phyloP scores from a whole-genome alignment of 2,888 invertebrate genomes.

The Synanthedon myopaeformis region DNA sequence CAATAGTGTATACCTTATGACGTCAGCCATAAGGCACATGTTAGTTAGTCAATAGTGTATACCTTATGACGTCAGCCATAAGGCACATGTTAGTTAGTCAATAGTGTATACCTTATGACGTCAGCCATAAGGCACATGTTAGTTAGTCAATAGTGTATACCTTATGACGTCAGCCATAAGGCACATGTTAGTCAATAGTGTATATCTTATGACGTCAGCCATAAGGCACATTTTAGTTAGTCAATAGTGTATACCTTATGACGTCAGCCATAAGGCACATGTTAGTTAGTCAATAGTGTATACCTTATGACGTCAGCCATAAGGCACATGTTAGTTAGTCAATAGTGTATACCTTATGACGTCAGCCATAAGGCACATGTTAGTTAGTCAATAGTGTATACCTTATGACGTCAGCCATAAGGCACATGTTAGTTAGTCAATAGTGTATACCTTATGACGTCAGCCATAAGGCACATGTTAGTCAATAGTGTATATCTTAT shows the following conservation, averaged over 20 bases:
- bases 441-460: too few species aligned
- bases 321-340: too few species aligned
- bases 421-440: too few species aligned
- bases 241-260: too few species aligned
- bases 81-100: neutral
- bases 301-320: conserved; percentile 67
- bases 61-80: neutral
- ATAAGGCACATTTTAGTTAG: too few species aligned
- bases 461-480: neutral
- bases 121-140: too few species aligned
- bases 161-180: neutral
- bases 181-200: neutral
- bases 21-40: conserved; percentile 69
- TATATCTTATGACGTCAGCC: conserved; percentile 61
- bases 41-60: too few species aligned
- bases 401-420: conserved; percentile 68
- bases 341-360: too few species aligned
- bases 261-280: neutral
- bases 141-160: too few species aligned
- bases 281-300: neutral
- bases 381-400: conserved; percentile 7
- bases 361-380: neutral
- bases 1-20: conserved; percentile 38
- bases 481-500: conserved; percentile 25
- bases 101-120: conserved; percentile 43